Base-by-base conservation (phyloP, 2,888 invertebrate genomes). In the Lepidochitona cinerea region DNA sequence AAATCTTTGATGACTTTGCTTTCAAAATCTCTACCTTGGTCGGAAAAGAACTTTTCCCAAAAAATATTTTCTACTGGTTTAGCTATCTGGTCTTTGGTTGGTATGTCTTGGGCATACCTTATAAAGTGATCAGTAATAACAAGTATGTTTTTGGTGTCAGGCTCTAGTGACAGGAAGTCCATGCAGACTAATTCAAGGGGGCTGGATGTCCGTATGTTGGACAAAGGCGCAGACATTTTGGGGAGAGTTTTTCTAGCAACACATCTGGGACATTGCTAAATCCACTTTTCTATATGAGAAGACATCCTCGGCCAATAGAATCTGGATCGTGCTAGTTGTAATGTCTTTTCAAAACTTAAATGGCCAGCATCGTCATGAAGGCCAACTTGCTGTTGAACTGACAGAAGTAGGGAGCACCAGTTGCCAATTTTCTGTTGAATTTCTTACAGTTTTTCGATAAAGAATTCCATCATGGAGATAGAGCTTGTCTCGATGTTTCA, bases 41-140 rank as follows among this genome's bases (percentile, higher is more conserved):
- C 75, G 26, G 68, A 68, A 54, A 80, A 41, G 23, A 73, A 74
- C 14, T 76, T 37, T 12, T 78, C 72, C 35, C 59, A 67, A 14
- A 79, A 59, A n/a, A 66, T 73, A 52, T 73, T 74, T 37, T 79
- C 79, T 41, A 75, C 73, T 18, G 75, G 74, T 2, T 41, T 36
- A 1, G 78, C 78, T 9, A 67, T 67, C 53, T 77, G 74, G 23
- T 80, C 75, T 32, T 65, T 52, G 23, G 72, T 74, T 9, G 78
- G 74, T 12, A 77, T 53, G 1, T 75, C 75, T 14, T 73, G 29
- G 1, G 75, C 70, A 64, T 75, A 79, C 23, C 71, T 67, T 2
- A 74, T 79, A 37, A 77, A 79, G 32, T 71, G 71, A 37, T 80
- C 76, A 0, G 77, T 80, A 14, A 79, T 72, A 0, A 79, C 74